Conservation (phyloP, 2,888 invertebrate species). For the Drosophila lutescens region DNA sequence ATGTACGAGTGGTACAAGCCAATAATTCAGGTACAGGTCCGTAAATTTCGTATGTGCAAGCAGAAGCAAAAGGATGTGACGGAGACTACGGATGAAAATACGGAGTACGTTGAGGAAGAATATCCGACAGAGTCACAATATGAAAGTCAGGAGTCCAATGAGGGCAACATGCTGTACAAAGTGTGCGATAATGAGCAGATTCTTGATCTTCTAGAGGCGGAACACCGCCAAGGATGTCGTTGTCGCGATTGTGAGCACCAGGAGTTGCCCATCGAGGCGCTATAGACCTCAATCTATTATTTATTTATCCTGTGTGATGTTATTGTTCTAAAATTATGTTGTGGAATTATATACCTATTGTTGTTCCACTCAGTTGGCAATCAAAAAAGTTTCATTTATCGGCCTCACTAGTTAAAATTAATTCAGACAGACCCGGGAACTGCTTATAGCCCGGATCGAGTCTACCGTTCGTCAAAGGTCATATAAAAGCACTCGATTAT, state of each 20-base stretch:
- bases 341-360: constrained; percentile 5
- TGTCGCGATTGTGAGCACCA: constrained; percentile 35
- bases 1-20: constrained; percentile 35
- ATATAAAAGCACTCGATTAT: constrained; percentile 11
- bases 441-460: constrained; percentile 13
- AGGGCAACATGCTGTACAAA: constrained; percentile 11
- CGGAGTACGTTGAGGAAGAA: not conserved
- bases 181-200: constrained; percentile 23
- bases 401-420: not conserved
- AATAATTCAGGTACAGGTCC: constrained; percentile 13
- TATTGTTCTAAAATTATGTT: constrained; percentile 27
- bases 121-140: not conserved
- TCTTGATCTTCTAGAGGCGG: constrained; percentile 24
- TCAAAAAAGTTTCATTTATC: constrained; percentile 4
- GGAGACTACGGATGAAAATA: not conserved
- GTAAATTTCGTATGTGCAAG: constrained; percentile 1
- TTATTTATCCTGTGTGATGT: not conserved
- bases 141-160: not conserved
- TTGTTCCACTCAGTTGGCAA: constrained; percentile 9
- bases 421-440: not conserved
- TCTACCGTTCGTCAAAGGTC: constrained; percentile 3
- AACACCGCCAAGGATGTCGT: constrained; percentile 32
- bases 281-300: not conserved
- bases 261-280: constrained; percentile 21
- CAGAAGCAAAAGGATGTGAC: not conserved